A percentile compares a stretch with the other conserved stretches of the same genome.
Conservation (phyloP, 2,888 invertebrate genomes). For the Dastarcus helophoroides region DNA sequence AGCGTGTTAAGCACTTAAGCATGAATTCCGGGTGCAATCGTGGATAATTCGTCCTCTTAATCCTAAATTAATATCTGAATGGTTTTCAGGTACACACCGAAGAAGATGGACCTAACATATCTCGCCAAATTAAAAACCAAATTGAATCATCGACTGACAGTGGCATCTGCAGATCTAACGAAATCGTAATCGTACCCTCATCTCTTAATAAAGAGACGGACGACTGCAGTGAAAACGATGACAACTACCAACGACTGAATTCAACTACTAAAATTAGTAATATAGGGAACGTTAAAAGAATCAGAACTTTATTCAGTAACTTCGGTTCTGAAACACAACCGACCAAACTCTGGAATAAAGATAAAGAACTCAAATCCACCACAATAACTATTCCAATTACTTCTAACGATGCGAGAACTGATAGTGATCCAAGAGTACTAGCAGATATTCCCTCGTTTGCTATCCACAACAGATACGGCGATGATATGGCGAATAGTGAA, state of each 20-base stretch:
- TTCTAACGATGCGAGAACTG: slow-evolving; percentile 21
- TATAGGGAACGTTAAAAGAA: slow-evolving; percentile 21
- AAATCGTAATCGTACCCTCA: slow-evolving; percentile 41
- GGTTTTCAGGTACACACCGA: too few species aligned
- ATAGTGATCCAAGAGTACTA: slow-evolving; percentile 23
- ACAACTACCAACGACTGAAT: slow-evolving; percentile 15
- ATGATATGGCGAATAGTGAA: slow-evolving; percentile 23
- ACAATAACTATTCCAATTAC: slow-evolving; percentile 33
- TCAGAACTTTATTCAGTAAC: slow-evolving; percentile 14
- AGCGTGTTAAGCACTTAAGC: too few species aligned
- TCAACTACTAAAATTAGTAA: slow-evolving; percentile 8
- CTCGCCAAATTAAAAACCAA: slow-evolving; percentile 40
- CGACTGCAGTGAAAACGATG: slow-evolving; percentile 14
- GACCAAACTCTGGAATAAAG: slow-evolving; percentile 10
- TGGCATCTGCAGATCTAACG: slow-evolving; percentile 61
- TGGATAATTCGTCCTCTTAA: too few species aligned
- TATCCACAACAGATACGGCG: slow-evolving; percentile 12
- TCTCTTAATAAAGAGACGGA: slow-evolving; percentile 14
- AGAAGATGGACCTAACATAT: too few species aligned
- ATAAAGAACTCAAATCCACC: slow-evolving; percentile 26
- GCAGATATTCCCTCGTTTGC: slow-evolving; percentile 46
- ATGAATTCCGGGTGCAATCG: too few species aligned
- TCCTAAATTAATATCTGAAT: too few species aligned
- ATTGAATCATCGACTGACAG: slow-evolving; percentile 71
- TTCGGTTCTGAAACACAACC: slow-evolving; percentile 11